These are phyloP conservation scores for Porphyrio hochstetteri DNA, from an alignment of 2,113 vertebrate genomes.

Conservation along the genomic window DNA sequence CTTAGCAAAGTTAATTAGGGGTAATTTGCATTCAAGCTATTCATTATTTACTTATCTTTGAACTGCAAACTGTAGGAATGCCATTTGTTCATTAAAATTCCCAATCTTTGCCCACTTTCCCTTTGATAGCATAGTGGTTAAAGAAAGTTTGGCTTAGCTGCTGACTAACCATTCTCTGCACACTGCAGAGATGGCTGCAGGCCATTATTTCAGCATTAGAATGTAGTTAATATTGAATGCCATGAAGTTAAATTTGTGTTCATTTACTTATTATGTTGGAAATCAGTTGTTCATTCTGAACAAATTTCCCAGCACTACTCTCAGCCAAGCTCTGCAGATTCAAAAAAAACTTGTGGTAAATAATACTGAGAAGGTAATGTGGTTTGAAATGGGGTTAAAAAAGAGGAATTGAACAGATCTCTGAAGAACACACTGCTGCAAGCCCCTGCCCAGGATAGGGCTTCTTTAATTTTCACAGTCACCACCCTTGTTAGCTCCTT, in stretches of 20 bases:
- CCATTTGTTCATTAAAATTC: constrained; percentile 68
- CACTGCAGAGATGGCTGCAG: constrained; percentile 43
- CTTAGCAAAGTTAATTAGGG: constrained; percentile 57
- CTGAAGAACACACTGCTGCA: background rate
- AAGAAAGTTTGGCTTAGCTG: constrained; percentile 50
- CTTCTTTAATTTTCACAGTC: constrained; percentile 23
- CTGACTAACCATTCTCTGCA: constrained; percentile 60
- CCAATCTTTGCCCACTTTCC: constrained; percentile 61
- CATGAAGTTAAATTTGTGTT: constrained; percentile 51
- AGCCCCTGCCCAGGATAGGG: background rate
- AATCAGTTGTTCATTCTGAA: constrained; percentile 21
- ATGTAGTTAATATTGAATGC: constrained; percentile 57
- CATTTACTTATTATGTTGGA: constrained; percentile 37
- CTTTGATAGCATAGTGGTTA: constrained; percentile 53
- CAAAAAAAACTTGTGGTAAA: background rate
- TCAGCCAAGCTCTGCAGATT: background rate
- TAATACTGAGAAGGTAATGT: background rate
- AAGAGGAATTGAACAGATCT: background rate
- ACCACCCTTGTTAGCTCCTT: background rate
- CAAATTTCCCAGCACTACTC: constrained; percentile 13
- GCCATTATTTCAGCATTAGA: constrained; percentile 57
- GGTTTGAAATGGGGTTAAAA: background rate
- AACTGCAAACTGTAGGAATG: constrained; percentile 65
- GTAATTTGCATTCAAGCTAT: constrained; percentile 66
- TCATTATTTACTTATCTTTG: constrained; percentile 71